Conservation (phyloP, 2,113 vertebrate species). For the Notarius lentiginosus region DNA sequence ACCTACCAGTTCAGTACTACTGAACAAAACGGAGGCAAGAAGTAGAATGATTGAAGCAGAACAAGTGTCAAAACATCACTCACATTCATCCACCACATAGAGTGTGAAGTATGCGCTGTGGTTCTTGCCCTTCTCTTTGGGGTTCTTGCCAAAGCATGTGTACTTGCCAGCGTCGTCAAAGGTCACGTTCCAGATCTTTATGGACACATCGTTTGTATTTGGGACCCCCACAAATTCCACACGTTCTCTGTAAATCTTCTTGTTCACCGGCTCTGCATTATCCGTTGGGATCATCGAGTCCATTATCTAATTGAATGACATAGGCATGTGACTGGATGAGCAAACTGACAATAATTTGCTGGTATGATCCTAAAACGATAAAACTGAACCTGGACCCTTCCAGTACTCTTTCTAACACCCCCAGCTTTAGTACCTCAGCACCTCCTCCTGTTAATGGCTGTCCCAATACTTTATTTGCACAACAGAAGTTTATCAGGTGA, state of each 20-base stretch:
- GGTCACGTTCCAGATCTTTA: conserved; percentile 82
- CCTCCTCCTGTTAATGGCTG: not conserved
- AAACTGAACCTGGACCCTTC: not conserved
- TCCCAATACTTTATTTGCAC: not conserved
- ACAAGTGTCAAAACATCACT: conserved; percentile 56
- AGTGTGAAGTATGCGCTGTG: conserved; percentile 83
- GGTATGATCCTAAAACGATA: not conserved
- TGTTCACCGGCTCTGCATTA: conserved; percentile 39
- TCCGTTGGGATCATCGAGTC: conserved; percentile 69
- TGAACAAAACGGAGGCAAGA: not conserved
- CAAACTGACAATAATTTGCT: not conserved
- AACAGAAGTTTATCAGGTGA: not conserved
- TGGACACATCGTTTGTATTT: conserved; percentile 80
- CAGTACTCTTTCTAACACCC: not conserved
- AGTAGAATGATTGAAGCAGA: not conserved
- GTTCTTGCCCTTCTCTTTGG: conserved; percentile 78
- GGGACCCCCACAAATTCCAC: conserved; percentile 80
- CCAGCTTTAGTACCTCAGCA: not conserved
- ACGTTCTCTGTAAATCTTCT: conserved; percentile 62
- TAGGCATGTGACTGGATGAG: not conserved
- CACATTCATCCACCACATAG: conserved; percentile 84
- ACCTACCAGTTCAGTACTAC: not conserved
- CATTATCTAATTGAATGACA: conserved; percentile 69
- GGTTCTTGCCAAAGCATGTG: conserved; percentile 87
- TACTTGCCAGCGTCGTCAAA: conserved; percentile 87